Percentiles rank a stretch among this genome's conserved stretches.
These are phyloP conservation scores for Meda fulgida DNA, from an alignment of 2,797 vertebrate species.

Conservation along the genomic window DNA sequence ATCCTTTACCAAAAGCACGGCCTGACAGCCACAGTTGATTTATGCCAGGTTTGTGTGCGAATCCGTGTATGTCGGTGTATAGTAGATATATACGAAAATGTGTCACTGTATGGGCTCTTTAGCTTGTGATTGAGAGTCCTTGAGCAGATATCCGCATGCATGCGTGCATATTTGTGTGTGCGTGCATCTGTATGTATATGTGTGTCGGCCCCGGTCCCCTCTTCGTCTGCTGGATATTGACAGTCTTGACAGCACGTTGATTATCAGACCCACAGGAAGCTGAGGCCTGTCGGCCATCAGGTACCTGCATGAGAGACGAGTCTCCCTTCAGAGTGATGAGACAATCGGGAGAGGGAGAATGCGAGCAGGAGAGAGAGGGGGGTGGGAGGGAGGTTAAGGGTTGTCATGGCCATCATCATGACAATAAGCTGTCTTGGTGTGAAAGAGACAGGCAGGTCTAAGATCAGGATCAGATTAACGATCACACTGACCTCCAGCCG, in stretches of 20 bases:
- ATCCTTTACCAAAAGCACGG: slow-evolving; percentile 55
- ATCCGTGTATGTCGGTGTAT: slow-evolving; percentile 66
- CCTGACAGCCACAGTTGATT: slow-evolving; percentile 71
- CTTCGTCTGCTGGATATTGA: slow-evolving; percentile 79
- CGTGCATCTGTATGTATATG: slow-evolving; percentile 53
- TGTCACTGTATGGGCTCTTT: slow-evolving; percentile 39
- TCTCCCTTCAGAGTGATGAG: slow-evolving; percentile 78
- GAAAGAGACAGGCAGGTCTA: slow-evolving; percentile 68
- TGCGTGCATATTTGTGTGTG: slow-evolving; percentile 42
- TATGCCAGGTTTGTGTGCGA: slow-evolving; percentile 71
- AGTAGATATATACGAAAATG: slow-evolving; percentile 11
- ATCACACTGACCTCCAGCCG: slow-evolving; percentile 63
- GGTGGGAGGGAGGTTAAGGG: slow-evolving; percentile 62
- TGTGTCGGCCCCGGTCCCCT: slow-evolving; percentile 57
- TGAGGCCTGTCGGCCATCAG: slow-evolving; percentile 91
- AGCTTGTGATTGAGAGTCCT: slow-evolving; percentile 46
- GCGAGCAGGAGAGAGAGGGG: slow-evolving; percentile 63
- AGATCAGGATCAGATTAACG: slow-evolving; percentile 69
- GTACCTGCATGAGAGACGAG: slow-evolving; percentile 81
- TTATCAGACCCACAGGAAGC: slow-evolving; percentile 93
- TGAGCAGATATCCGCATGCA: slow-evolving; percentile 46
- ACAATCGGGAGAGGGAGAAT: slow-evolving; percentile 73
- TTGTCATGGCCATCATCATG: slow-evolving; percentile 80
- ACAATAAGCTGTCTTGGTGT: slow-evolving; percentile 69
- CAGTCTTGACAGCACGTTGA: slow-evolving; percentile 95